Percentiles rank a stretch among this genome's conserved stretches.
Evolutionary conservation across 2,797 vertebrate species (phyloP).

Genomic region (Loriculus beryllinus): DNA sequence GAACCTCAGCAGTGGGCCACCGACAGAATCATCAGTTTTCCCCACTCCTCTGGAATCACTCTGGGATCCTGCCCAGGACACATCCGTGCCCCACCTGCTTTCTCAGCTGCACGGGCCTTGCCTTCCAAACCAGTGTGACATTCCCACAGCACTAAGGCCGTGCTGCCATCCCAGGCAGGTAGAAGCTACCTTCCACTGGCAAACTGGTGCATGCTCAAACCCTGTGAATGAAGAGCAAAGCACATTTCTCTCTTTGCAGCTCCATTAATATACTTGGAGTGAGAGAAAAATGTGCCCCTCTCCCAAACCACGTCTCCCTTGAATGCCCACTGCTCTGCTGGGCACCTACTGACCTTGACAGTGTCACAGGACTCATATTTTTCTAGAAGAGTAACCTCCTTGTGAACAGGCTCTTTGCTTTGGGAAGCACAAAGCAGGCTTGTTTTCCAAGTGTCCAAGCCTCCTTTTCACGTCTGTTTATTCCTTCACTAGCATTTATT

Average conservation of each 20-base stretch:
- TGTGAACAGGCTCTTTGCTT: slow-evolving; percentile 48
- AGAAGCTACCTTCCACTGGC: neutral
- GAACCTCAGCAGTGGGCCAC: neutral
- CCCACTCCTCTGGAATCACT: neutral
- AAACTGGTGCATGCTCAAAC: neutral
- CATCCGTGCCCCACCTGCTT: neutral
- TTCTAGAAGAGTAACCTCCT: slow-evolving; percentile 36
- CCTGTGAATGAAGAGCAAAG: neutral
- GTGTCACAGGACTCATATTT: slow-evolving; percentile 32
- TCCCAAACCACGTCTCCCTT: neutral
- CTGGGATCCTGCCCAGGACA: neutral
- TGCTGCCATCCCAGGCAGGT: neutral
- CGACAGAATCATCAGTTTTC: neutral
- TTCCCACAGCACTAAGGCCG: neutral
- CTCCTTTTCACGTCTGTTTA: slow-evolving; percentile 48
- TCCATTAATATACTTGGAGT: neutral
- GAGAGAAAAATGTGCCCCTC: neutral
- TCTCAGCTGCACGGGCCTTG: neutral
- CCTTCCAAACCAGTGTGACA: neutral
- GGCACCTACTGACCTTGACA: slow-evolving; percentile 36
- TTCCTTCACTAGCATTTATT: slow-evolving; percentile 42
- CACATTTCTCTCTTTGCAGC: neutral
- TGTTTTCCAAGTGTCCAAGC: slow-evolving; percentile 55
- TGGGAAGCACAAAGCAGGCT: slow-evolving; percentile 56
- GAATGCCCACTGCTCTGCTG: neutral